These are phyloP conservation scores for Gymnobelideus leadbeateri DNA, from an alignment of 2,113 vertebrate genomes.

Conservation along the genomic window DNA sequence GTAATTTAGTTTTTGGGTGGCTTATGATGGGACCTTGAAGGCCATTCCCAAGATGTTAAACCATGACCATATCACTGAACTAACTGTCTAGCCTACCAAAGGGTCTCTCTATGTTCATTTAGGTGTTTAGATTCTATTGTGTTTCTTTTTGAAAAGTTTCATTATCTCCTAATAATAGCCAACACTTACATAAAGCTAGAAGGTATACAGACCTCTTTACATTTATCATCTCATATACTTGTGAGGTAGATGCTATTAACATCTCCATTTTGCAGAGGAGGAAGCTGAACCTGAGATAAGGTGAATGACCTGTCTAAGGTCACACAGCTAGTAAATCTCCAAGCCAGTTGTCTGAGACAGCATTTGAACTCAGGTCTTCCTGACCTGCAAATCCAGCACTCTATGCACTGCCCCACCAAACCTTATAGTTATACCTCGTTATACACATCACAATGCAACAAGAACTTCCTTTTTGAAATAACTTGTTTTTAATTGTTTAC, in stretches of 20 bases:
- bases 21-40: background rate
- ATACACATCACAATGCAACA: background rate
- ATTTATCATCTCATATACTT: background rate
- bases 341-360: background rate
- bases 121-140: background rate
- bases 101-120: background rate
- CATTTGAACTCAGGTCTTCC: background rate
- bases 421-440: background rate
- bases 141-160: background rate
- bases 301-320: background rate
- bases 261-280: background rate
- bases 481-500: background rate
- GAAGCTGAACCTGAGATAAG: background rate
- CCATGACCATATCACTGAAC: no score
- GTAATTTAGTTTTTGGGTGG: background rate
- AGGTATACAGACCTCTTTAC: background rate
- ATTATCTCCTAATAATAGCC: background rate
- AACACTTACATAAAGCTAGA: background rate
- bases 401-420: background rate
- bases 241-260: no score
- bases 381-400: background rate
- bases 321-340: background rate
- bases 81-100: background rate
- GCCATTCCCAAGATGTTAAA: no score
- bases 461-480: background rate